Evolutionary conservation across 2,888 invertebrate genomes (phyloP), one percentile per base, ranked within the genome.

Genomic region (Clanis bilineata): DNA sequence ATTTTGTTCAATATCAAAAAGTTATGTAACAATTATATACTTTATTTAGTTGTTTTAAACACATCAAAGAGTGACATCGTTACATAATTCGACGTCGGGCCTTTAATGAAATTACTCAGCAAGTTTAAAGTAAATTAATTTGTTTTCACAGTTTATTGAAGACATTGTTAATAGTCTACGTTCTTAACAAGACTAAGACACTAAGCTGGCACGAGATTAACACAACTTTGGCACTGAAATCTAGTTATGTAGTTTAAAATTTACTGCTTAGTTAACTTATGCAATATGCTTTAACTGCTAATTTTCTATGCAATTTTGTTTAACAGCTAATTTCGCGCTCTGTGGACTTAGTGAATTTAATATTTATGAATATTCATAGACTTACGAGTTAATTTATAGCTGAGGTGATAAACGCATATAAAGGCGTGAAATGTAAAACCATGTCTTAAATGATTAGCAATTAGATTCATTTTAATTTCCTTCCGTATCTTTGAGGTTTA

Each of bases 241-340:
- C 58, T 56, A 65, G 59, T 64, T 60, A 63, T 38, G 15, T 63
- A 62, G 63, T 64, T 62, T 58, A 65, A 64, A 65, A 66, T 68
- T 63, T 59, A 57, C 51, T 64, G 56, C 18, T 58, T 60, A 54
- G 43, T 43, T 43, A 64, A 54, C 63, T 60, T 28, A 59, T 55
- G 62, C 21, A 64, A 62, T 61, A 58, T 56, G 47, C 60, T 62
- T 62, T 62, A 55, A 62, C 25, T 23, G 47, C 41, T 58, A 22
- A 56, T 62, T 62, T 60, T 60, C 56, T 32, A 28, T 51, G 10
- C 39, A 39, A 58, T 51, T 51, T 51, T 51, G 51, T 51, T 51
- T 51, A 32, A 51, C 51, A 32, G 32, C 18, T 51, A 51, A 51
- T 51, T 32, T 51, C 10, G 18, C 10, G 28, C 18, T 15, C 28